These are phyloP conservation scores for Lutraria lutraria DNA, from an alignment of 2,888 invertebrate genomes.

Conservation along the genomic window DNA sequence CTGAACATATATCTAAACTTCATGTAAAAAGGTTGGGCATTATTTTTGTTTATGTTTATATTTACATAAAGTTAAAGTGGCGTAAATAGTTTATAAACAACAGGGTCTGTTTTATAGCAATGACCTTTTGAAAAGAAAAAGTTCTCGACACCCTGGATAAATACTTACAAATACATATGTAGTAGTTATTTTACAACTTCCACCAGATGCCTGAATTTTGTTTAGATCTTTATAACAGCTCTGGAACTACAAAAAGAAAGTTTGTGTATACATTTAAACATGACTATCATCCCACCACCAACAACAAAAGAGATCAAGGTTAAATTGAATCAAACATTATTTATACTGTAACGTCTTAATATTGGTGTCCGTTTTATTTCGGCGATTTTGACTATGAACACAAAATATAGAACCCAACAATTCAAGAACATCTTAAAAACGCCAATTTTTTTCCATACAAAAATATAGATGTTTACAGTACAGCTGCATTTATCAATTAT, in stretches of 20 bases:
- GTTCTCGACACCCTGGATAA: not conserved
- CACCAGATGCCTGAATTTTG: not conserved
- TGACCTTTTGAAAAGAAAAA: not conserved
- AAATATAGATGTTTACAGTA: too few relatives aligned
- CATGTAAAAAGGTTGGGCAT: not conserved
- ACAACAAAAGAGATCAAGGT: too few relatives aligned
- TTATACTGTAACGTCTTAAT: too few relatives aligned
- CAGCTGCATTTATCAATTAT: too few relatives aligned
- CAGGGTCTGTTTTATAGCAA: not conserved
- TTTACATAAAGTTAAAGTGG: not conserved
- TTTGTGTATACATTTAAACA: not conserved
- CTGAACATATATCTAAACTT: not conserved
- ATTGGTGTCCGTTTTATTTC: too few relatives aligned
- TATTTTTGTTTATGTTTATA: constrained; percentile 17
- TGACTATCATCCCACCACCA: not conserved
- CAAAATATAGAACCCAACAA: too few relatives aligned
- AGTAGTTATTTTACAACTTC: constrained; percentile 18
- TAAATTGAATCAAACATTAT: too few relatives aligned
- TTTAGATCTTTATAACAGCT: not conserved
- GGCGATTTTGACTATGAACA: too few relatives aligned
- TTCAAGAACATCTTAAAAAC: too few relatives aligned
- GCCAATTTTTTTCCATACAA: too few relatives aligned
- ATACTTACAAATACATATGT: constrained; percentile 13
- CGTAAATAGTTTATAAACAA: constrained; percentile 22
- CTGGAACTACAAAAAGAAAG: not conserved